phyloP scores from a whole-genome alignment of 2,888 invertebrate genomes.

The Branchipolynoe longqiensis region DNA sequence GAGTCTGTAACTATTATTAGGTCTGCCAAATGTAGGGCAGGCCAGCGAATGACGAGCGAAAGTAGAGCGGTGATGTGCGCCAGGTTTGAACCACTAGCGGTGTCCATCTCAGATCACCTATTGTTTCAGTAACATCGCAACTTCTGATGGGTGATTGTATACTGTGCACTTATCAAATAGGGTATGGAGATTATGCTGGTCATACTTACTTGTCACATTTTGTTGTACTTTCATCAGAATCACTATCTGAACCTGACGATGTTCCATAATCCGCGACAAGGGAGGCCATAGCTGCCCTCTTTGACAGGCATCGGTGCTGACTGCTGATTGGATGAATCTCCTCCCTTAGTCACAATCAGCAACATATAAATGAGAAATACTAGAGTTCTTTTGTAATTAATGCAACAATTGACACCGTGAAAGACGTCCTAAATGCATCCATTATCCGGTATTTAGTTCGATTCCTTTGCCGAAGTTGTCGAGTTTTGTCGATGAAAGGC shows the following conservation, averaged over 20 bases:
- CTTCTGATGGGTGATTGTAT: background rate
- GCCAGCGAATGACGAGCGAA: background rate
- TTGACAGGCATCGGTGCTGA: slow-evolving; percentile 9
- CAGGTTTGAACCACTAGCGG: slow-evolving; percentile 36
- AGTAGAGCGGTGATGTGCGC: slow-evolving; percentile 13
- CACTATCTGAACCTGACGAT: slow-evolving; percentile 71
- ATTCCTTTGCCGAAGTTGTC: background rate
- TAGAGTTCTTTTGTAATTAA: slow-evolving; percentile 64
- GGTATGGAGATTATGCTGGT: background rate
- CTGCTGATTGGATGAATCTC: slow-evolving; percentile 35
- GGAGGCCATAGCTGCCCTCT: slow-evolving; percentile 73
- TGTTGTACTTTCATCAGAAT: slow-evolving; percentile 48
- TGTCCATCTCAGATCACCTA: background rate
- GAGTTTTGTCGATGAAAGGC: slow-evolving; percentile 8
- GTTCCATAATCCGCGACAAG: slow-evolving; percentile 80
- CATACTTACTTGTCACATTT: slow-evolving; percentile 52
- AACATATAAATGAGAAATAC: slow-evolving; percentile 14
- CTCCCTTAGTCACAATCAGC: slow-evolving; percentile 3
- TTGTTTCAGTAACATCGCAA: slow-evolving; percentile 49
- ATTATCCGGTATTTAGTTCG: background rate
- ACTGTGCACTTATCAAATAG: background rate
- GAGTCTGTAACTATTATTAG: background rate
- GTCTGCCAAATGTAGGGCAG: slow-evolving; percentile 1
- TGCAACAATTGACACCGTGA: background rate
- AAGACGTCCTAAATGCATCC: background rate